These are phyloP conservation scores for Leptestheria dahalacensis DNA, from an alignment of 1,140 invertebrate species.

Conservation along the genomic window DNA sequence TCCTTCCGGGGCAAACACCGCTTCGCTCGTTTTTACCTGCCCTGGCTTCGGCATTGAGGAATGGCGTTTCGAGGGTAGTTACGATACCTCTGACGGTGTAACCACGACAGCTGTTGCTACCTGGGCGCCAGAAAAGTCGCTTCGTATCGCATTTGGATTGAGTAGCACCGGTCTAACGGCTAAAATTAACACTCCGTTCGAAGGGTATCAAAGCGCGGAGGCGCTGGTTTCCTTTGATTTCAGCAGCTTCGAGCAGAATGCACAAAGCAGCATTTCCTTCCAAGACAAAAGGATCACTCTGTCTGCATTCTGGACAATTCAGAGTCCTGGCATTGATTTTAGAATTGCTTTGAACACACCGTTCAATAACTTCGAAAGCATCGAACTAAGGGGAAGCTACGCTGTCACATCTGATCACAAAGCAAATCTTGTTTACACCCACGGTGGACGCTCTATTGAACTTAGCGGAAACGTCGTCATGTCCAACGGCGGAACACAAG, in stretches of 20 bases:
- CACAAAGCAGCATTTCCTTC: neutral
- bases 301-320: neutral
- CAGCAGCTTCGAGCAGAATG: neutral
- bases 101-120: neutral
- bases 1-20: neutral
- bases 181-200: constrained; percentile 21
- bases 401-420: neutral
- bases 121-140: neutral
- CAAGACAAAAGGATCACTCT: neutral
- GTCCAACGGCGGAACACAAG: neutral
- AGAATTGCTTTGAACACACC: constrained; percentile 7
- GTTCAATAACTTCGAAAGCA: constrained; percentile 10
- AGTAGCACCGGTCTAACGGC: neutral
- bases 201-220: neutral
- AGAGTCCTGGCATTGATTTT: neutral
- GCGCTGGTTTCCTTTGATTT: neutral
- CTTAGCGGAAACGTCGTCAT: constrained; percentile 2
- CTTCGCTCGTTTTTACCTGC: constrained; percentile 1
- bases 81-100: constrained; percentile 1
- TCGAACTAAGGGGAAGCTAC: constrained; percentile 4
- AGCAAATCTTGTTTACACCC: constrained; percentile 1
- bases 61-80: constrained; percentile 1
- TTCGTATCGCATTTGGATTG: neutral
- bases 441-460: neutral
- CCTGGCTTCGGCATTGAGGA: neutral